Percentiles rank a stretch among this genome's conserved stretches.
These are phyloP conservation scores for Heliconius hermathena DNA, from an alignment of 1,140 invertebrate species.

Conservation along the genomic window DNA sequence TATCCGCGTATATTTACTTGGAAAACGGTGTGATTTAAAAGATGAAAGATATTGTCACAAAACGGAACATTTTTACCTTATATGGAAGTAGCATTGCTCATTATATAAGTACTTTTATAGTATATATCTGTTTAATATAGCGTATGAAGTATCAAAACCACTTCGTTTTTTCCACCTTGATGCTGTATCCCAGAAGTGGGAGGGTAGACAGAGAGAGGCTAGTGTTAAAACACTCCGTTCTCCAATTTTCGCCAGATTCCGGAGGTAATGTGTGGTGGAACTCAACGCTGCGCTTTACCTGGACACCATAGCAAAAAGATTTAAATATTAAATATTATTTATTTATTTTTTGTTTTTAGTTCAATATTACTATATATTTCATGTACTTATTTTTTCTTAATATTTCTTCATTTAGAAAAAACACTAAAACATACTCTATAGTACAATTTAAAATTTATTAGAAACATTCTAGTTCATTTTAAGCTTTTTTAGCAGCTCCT, in stretches of 20 bases:
- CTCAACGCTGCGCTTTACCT: no score
- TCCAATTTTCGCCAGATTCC: no score
- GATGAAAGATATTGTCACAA: conserved; percentile 20
- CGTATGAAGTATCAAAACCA: neutral
- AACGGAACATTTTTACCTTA: neutral
- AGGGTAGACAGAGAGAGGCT: no score
- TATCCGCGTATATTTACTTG: conserved; percentile 25
- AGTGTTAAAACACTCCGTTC: no score
- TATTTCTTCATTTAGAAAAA: neutral
- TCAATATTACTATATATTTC: no score
- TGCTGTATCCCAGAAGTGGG: no score
- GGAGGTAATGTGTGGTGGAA: no score
- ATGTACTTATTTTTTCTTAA: neutral
- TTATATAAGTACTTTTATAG: neutral
- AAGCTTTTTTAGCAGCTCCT: conserved; percentile 14
- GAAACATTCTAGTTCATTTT: conserved; percentile 20
- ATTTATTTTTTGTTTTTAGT: no score
- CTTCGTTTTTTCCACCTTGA: neutral
- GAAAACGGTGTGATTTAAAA: conserved; percentile 15
- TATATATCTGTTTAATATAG: neutral
- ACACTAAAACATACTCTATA: neutral
- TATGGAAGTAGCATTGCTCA: neutral
- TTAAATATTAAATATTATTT: no score
- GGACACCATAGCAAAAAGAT: no score
- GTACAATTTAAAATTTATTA: neutral